Evolutionary conservation across 2,888 invertebrate genomes (phyloP).

Genomic region (Eulithis prunata): DNA sequence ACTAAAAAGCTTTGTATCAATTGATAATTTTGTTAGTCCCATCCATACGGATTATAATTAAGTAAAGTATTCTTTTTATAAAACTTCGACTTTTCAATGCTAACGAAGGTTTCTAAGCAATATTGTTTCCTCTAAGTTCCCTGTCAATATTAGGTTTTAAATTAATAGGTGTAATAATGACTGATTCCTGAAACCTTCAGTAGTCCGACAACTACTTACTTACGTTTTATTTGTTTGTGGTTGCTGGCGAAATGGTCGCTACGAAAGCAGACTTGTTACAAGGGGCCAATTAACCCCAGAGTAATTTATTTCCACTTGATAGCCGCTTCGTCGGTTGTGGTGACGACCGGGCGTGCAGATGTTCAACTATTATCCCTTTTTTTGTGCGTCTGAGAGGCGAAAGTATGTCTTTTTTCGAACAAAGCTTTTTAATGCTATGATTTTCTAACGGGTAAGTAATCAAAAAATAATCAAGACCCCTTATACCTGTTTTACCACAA

Average conservation of each 20-base stretch:
- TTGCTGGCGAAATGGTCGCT: constrained; percentile 12
- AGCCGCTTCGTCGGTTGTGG: constrained; percentile 31
- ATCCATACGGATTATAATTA: too few relatives aligned
- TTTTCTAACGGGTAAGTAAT: constrained; percentile 13
- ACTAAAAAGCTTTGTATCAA: too few relatives aligned
- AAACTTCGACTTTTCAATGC: too few relatives aligned
- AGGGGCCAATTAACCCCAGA: constrained; percentile 49
- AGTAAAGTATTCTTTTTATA: too few relatives aligned
- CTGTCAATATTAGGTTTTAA: too few relatives aligned
- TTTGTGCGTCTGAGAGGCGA: constrained; percentile 35
- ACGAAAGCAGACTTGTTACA: constrained; percentile 26
- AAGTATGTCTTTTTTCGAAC: constrained; percentile 22
- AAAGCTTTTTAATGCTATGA: constrained; percentile 1
- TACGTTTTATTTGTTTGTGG: constrained; percentile 12
- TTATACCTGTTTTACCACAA: too few relatives aligned
- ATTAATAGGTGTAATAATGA: too few relatives aligned
- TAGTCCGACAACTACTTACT: not conserved
- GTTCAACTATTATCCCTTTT: constrained; percentile 69
- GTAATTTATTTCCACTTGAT: constrained; percentile 59
- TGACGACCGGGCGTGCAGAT: constrained; percentile 59
- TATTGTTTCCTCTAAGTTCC: too few relatives aligned
- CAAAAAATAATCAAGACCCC: constrained; percentile 7
- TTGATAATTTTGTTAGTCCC: too few relatives aligned
- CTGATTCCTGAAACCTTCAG: too few relatives aligned
- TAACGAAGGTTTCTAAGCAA: too few relatives aligned